A percentile compares a stretch with the other conserved stretches of the same genome.
Evolutionary conservation across 1,140 invertebrate species (phyloP).

Genomic region (Cyclina sinensis): DNA sequence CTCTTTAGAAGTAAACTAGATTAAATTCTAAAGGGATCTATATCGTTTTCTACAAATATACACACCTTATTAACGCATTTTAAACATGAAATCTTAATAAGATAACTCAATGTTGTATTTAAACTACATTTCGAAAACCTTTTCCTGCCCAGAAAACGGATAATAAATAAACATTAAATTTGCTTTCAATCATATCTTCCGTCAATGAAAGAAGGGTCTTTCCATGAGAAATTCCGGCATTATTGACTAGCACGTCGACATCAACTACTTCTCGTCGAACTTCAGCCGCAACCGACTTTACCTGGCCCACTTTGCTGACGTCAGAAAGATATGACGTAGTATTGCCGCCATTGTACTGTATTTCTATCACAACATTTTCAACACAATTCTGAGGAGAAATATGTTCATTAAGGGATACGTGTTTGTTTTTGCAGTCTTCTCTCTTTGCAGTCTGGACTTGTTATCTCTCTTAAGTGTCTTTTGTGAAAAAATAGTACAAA

Average conservation of each 20-base stretch:
- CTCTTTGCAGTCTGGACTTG: too few relatives aligned
- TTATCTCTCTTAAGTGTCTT: too few relatives aligned
- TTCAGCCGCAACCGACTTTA: constrained; percentile 71
- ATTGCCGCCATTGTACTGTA: constrained; percentile 73
- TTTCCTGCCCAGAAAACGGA: constrained; percentile 90
- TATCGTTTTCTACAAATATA: too few relatives aligned
- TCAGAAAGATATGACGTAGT: constrained; percentile 79
- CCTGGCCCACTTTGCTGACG: constrained; percentile 77
- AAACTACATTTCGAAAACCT: too few relatives aligned
- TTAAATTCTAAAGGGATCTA: too few relatives aligned
- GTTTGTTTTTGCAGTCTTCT: too few relatives aligned
- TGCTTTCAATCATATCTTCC: constrained; percentile 90
- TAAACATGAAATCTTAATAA: too few relatives aligned
- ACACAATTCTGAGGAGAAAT: constrained; percentile 90
- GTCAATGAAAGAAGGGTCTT: constrained; percentile 93
- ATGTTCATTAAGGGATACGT: too few relatives aligned
- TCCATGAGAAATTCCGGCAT: constrained; percentile 96
- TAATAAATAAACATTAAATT: constrained; percentile 90
- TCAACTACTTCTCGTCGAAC: constrained; percentile 93
- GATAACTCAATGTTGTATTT: too few relatives aligned
- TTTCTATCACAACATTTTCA: constrained; percentile 86
- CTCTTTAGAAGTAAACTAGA: too few relatives aligned
- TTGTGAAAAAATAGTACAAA: too few relatives aligned
- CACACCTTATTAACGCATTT: too few relatives aligned
- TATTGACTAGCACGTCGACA: constrained; percentile 96